phyloP scores from a whole-genome alignment of 2,888 invertebrate genomes.

The Mesorhabditis spiculigera region DNA sequence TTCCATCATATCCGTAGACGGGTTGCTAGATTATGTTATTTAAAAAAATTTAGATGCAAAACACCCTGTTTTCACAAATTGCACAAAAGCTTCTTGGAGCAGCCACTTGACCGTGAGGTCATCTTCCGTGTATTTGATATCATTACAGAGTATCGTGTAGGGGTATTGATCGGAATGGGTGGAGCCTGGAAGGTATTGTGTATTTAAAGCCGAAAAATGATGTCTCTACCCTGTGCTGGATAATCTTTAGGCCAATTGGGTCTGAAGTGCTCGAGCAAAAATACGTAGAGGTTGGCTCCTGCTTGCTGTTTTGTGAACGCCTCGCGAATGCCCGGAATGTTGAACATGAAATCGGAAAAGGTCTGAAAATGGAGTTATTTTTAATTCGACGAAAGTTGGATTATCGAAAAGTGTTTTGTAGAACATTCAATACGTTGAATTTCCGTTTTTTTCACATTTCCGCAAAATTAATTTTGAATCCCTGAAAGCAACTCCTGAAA shows the following conservation, averaged over 20 bases:
- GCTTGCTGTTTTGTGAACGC: background rate
- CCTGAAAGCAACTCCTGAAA: background rate
- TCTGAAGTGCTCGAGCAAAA: background rate
- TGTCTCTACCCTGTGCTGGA: background rate
- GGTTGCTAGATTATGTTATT: background rate
- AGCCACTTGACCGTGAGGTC: slow-evolving; percentile 4
- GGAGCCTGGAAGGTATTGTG: background rate
- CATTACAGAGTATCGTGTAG: background rate
- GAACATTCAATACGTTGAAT: too few species aligned
- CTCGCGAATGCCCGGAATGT: background rate
- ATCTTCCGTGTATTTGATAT: background rate
- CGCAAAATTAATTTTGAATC: too few species aligned
- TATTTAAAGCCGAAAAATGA: background rate
- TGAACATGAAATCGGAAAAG: slow-evolving; percentile 5
- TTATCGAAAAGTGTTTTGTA: too few species aligned
- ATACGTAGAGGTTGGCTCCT: background rate
- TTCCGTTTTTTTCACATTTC: too few species aligned
- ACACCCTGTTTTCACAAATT: background rate
- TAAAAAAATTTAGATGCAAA: background rate
- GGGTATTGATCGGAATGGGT: slow-evolving; percentile 2
- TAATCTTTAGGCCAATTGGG: background rate
- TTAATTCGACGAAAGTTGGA: background rate
- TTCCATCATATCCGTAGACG: background rate
- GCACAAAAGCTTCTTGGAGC: background rate
- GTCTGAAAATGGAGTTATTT: background rate